phyloP scores from a whole-genome alignment of 1,140 invertebrate species.

The Pseudomyrmex cubaensis region DNA sequence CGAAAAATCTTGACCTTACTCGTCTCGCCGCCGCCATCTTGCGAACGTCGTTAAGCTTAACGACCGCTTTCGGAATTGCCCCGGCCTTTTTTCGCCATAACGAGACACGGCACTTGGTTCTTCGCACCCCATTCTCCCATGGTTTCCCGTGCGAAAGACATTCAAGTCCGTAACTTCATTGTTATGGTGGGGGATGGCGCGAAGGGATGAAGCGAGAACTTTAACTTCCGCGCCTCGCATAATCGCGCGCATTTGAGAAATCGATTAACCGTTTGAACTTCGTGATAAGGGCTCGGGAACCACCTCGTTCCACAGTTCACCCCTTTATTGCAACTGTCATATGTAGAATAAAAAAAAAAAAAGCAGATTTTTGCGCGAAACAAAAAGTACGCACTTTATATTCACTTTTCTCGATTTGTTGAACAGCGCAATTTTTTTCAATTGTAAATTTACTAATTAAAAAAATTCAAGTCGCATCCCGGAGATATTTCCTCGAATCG shows the following conservation, averaged over 20 bases:
- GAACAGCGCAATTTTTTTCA: too few relatives aligned
- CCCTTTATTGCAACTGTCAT: neutral
- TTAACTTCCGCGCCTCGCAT: slow-evolving; percentile 37
- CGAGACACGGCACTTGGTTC: slow-evolving; percentile 73
- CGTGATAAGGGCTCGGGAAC: slow-evolving; percentile 58
- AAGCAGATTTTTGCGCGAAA: too few relatives aligned
- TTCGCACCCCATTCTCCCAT: slow-evolving; percentile 72
- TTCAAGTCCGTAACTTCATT: slow-evolving; percentile 74
- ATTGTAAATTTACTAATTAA: too few relatives aligned
- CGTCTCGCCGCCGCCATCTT: slow-evolving; percentile 56
- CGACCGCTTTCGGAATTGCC: slow-evolving; percentile 76
- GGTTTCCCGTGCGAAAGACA: slow-evolving; percentile 68
- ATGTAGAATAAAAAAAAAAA: too few relatives aligned
- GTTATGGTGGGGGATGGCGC: slow-evolving; percentile 52
- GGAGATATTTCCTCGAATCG: too few relatives aligned
- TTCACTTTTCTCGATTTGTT: too few relatives aligned
- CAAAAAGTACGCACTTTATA: too few relatives aligned
- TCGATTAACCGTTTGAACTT: slow-evolving; percentile 68
- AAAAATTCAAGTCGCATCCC: too few relatives aligned
- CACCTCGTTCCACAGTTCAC: slow-evolving; percentile 49
- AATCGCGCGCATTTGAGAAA: slow-evolving; percentile 59
- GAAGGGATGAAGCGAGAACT: slow-evolving; percentile 29
- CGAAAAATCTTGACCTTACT: slow-evolving; percentile 77
- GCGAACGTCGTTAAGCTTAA: slow-evolving; percentile 74
- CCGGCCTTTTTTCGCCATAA: slow-evolving; percentile 74